Conservation (phyloP, 1,140 invertebrate genomes). For the Ceratina australensis region DNA sequence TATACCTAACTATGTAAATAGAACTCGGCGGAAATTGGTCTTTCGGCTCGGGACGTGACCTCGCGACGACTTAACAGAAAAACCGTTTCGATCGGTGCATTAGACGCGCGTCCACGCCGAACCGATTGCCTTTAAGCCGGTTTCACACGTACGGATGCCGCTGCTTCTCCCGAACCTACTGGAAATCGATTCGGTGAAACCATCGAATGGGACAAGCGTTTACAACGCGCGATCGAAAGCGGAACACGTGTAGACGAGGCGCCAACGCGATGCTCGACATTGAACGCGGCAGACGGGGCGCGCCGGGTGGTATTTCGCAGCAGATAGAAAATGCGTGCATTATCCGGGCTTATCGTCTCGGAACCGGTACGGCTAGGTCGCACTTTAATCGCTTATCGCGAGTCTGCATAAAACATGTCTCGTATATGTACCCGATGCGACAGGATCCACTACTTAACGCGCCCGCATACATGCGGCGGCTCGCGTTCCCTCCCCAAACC, state of each 20-base stretch:
- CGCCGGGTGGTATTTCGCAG: constrained; percentile 2
- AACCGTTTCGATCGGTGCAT: constrained; percentile 23
- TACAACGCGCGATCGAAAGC: not conserved
- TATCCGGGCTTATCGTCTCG: constrained; percentile 37
- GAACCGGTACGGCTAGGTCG: constrained; percentile 24
- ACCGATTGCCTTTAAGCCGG: constrained; percentile 13
- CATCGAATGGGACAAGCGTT: not conserved
- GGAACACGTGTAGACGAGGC: constrained; percentile 5
- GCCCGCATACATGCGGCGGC: constrained; percentile 59
- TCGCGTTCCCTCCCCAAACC: not conserved
- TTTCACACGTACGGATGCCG: too few species aligned
- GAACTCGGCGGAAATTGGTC: constrained; percentile 76
- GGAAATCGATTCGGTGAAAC: not conserved
- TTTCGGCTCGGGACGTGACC: constrained; percentile 70
- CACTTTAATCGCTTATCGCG: constrained; percentile 59
- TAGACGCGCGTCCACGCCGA: constrained; percentile 5
- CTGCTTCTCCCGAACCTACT: too few species aligned
- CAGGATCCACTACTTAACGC: constrained; percentile 58
- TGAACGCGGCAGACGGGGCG: not conserved
- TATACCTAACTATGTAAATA: constrained; percentile 78
- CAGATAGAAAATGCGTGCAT: constrained; percentile 31
- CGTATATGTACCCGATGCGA: constrained; percentile 41
- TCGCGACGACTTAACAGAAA: constrained; percentile 41
- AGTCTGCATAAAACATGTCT: constrained; percentile 58
- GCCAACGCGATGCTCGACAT: not conserved